Evolutionary conservation across 23 tunicate species (phyloP).

Genomic region (Trididemnum clinides): DNA sequence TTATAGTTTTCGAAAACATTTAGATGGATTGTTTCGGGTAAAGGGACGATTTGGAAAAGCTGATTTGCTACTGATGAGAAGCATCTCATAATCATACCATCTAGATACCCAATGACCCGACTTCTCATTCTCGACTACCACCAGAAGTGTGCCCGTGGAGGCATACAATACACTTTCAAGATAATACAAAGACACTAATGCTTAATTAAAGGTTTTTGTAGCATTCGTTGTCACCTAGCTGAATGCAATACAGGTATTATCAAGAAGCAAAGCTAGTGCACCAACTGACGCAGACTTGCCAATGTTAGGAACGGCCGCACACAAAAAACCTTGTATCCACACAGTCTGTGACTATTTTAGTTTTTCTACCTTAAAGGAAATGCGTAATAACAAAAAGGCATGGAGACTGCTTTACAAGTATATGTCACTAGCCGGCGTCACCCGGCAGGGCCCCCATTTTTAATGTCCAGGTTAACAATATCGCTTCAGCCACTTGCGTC

Average conservation of each 20-base stretch:
- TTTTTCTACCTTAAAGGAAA: neutral
- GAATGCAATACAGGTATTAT: neutral
- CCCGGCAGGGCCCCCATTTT: no score
- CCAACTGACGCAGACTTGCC: slow-evolving; percentile 12
- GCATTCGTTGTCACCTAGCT: neutral
- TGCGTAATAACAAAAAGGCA: neutral
- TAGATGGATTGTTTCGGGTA: neutral
- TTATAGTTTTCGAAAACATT: neutral
- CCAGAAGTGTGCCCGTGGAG: neutral
- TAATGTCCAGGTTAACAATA: no score
- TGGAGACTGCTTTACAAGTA: slow-evolving; percentile 1
- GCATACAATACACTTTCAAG: neutral
- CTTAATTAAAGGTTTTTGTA: neutral
- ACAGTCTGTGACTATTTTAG: neutral
- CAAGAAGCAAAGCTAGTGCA: neutral
- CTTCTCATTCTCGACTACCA: neutral
- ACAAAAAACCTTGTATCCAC: slow-evolving; percentile 4
- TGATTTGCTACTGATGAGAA: neutral
- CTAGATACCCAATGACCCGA: neutral
- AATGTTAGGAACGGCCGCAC: neutral
- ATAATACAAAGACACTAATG: neutral
- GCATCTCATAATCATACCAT: neutral
- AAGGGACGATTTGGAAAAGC: neutral
- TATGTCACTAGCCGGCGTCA: no score
- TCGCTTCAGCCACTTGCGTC: no score